A percentile compares a stretch with the other conserved stretches of the same genome.
phyloP scores from a whole-genome alignment of 2,888 invertebrate species.

The Neocrepidodera transversa region DNA sequence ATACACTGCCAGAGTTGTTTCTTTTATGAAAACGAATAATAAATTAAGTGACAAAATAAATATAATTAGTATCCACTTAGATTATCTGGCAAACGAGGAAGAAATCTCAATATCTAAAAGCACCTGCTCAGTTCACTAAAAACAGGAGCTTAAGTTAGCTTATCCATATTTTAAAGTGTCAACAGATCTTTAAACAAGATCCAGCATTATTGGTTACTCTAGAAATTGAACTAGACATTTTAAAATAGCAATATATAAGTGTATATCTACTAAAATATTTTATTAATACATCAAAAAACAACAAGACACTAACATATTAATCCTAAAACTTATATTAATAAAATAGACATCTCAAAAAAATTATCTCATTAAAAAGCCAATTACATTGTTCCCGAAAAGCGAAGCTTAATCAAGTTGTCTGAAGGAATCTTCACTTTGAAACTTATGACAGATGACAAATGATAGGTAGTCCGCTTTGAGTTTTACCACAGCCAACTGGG shows the following conservation, averaged over 20 bases:
- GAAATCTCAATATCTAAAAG: slow-evolving; percentile 44
- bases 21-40: slow-evolving; percentile 35
- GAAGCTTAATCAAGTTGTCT: slow-evolving; percentile 30
- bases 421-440: slow-evolving; percentile 30
- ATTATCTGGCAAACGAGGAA: slow-evolving; percentile 41
- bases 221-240: slow-evolving; percentile 40
- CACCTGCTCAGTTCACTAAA: slow-evolving; percentile 51
- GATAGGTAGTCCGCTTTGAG: slow-evolving; percentile 25
- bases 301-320: slow-evolving; percentile 14
- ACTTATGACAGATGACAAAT: slow-evolving; percentile 37
- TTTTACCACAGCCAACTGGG: slow-evolving; percentile 31
- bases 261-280: too few species aligned
- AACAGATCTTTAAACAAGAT: slow-evolving; percentile 47
- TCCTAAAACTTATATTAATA: slow-evolving; percentile 10
- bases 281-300: too few species aligned
- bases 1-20: slow-evolving; percentile 20
- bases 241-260: slow-evolving; percentile 33
- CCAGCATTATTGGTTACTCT: slow-evolving; percentile 45
- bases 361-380: slow-evolving; percentile 33
- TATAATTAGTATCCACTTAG: slow-evolving; percentile 44
- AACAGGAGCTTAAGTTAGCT: slow-evolving; percentile 52
- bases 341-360: slow-evolving; percentile 25
- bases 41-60: slow-evolving; percentile 36
- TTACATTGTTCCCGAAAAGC: slow-evolving; percentile 28
- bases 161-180: slow-evolving; percentile 50